Conservation (phyloP, 1,140 invertebrate species). For the Calosoma granatense region DNA sequence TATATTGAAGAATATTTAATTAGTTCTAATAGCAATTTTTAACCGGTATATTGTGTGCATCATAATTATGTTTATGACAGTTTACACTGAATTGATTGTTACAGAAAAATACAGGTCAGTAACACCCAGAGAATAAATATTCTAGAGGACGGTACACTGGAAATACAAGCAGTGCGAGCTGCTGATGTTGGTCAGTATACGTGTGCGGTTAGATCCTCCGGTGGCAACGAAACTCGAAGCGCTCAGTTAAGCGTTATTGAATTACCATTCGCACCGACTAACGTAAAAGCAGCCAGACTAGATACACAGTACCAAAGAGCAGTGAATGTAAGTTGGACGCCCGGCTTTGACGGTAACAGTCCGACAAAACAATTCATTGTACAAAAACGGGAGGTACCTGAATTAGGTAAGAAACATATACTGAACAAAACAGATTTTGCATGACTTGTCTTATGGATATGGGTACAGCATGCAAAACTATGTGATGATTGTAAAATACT, state of each 20-base stretch:
- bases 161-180: slow-evolving; percentile 70
- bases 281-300: slow-evolving; percentile 63
- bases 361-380: slow-evolving; percentile 89
- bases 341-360: slow-evolving; percentile 94
- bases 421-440: slow-evolving; percentile 19
- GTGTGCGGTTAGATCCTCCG: slow-evolving; percentile 73
- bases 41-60: no score
- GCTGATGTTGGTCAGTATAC: slow-evolving; percentile 73
- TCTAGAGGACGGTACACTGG: slow-evolving; percentile 63
- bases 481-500: no score
- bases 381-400: slow-evolving; percentile 78
- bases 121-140: slow-evolving; percentile 59
- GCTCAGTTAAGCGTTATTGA: slow-evolving; percentile 85
- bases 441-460: no score
- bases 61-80: no score
- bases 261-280: slow-evolving; percentile 82
- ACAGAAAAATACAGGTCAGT: slow-evolving; percentile 49
- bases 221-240: slow-evolving; percentile 82
- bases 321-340: slow-evolving; percentile 89
- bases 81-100: no score
- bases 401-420: slow-evolving; percentile 61
- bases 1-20: neutral
- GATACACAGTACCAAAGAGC: slow-evolving; percentile 47
- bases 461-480: no score
- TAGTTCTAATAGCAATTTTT: slow-evolving; percentile 22